Evolutionary conservation across 2,888 invertebrate species (phyloP), one percentile per base, ranked within the genome.

Genomic region (Coecobrya sp.): DNA sequence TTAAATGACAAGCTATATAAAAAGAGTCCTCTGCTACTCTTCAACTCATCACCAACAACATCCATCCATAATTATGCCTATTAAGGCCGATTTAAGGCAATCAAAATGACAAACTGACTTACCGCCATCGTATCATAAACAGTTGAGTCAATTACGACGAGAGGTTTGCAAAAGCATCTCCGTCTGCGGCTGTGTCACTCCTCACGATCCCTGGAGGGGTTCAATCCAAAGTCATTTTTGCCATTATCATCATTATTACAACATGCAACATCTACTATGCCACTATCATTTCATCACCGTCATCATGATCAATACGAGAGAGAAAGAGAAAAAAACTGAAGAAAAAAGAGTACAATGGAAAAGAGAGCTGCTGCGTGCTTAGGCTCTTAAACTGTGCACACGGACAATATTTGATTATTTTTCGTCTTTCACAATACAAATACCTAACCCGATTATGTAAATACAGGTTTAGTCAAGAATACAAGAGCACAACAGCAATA

Each of bases 141-240:
- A 3, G 97, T 97, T n/a, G 97, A 98, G 95, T 98, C 98, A 85
- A 98, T 98, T 91, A 99, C 97, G 98, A 99, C 98, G 19, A 99
- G 96, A 0, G 99, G 99, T 94, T 98, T 97, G 95, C 98, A 94
- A 97, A 97, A 1, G 97, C 96, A 95, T 98, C 98, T 2, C 98
- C 98, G 65, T 97, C 96, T 27, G 93, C 89, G 81, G 94, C 96
- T 0, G 98, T 98, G 95, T 98, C 98, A 27, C 98, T 98, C 95
- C 98, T 98, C 19, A 98, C 98, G 96, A 98, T 98, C 95, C 97
- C 98, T 98, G 96, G 93, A 96, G 87, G 91, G 82, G 81, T 91
- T 81, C 81, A 70, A 95, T 92, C 49, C 87, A 87, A 92, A 87
- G 86, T 86, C 88, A 92, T 76, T 89, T 76, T 86, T 89, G 85